Conservation (phyloP, 2,888 invertebrate genomes). For the Hirtodrosophila duncani region DNA sequence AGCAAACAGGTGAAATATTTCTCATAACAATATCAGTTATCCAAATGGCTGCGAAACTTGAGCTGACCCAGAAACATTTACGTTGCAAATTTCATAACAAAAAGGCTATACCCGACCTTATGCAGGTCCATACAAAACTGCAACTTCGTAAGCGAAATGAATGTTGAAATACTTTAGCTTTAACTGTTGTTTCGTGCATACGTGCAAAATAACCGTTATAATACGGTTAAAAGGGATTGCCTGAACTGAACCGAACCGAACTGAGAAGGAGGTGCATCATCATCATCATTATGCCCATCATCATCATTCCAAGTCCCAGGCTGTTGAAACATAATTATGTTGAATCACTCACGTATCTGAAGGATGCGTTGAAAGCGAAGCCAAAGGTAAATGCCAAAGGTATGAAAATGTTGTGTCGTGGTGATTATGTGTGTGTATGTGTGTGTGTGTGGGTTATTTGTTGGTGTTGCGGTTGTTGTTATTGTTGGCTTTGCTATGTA, state of each 20-base stretch:
- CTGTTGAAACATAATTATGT: constrained; percentile 57
- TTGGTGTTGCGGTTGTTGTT: constrained; percentile 16
- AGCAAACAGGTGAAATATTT: no score
- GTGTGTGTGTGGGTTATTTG: constrained; percentile 13
- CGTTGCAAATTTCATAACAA: no score
- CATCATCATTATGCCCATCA: constrained; percentile 24
- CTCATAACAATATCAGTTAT: no score
- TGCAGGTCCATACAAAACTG: no score
- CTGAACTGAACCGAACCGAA: not conserved
- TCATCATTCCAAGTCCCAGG: constrained; percentile 20
- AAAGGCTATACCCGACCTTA: no score
- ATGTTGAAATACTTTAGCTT: constrained; percentile 66
- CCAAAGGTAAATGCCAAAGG: constrained; percentile 17
- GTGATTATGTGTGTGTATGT: constrained; percentile 2
- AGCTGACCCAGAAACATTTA: no score
- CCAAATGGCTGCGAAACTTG: no score
- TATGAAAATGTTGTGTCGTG: constrained; percentile 2
- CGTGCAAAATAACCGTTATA: constrained; percentile 60
- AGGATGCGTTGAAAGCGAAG: constrained; percentile 45
- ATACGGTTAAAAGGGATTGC: constrained; percentile 42
- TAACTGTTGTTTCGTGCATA: constrained; percentile 62
- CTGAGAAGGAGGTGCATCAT: constrained; percentile 3
- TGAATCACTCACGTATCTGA: constrained; percentile 56
- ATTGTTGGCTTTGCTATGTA: constrained; percentile 1
- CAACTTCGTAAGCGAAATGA: constrained; percentile 44